These are phyloP conservation scores for Amphimallon solstitiale DNA, from an alignment of 2,888 invertebrate genomes.

Conservation along the genomic window DNA sequence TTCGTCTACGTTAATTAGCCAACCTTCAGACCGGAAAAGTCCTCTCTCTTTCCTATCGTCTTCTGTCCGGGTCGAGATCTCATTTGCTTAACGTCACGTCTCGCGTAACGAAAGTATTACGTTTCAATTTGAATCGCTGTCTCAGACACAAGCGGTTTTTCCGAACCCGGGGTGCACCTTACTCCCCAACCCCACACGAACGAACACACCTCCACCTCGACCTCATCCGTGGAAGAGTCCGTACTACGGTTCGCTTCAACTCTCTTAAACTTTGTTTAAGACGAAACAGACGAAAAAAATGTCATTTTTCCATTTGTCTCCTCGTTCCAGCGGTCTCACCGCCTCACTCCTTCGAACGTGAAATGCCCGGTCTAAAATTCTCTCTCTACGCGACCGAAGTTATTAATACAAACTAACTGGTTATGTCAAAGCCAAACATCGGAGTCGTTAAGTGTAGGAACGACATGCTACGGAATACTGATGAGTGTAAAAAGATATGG, in stretches of 20 bases:
- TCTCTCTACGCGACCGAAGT: conserved; percentile 53
- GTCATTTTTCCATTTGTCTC: conserved; percentile 62
- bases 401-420: conserved; percentile 66
- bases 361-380: conserved; percentile 15
- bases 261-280: conserved; percentile 52
- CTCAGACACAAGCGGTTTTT: conserved; percentile 60
- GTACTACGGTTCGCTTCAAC: conserved; percentile 1
- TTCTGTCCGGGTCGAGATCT: conserved; percentile 27
- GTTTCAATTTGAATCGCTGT: conserved; percentile 64
- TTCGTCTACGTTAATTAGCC: conserved; percentile 27
- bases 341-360: conserved; percentile 44
- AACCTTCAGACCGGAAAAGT: conserved; percentile 24
- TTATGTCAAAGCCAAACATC: conserved; percentile 66
- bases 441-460: conserved; percentile 60
- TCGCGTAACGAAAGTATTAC: conserved; percentile 49
- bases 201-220: conserved; percentile 6
- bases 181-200: conserved; percentile 49
- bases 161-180: conserved; percentile 62
- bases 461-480: conserved; percentile 61
- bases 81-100: conserved; percentile 49
- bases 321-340: conserved; percentile 49
- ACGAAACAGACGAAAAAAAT: conserved; percentile 59
- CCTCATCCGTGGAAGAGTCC: background rate
- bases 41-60: background rate
- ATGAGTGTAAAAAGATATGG: conserved; percentile 58